Evolutionary conservation across 2,797 vertebrate genomes (phyloP), one percentile per base, ranked within the genome.

Genomic region (Gobionotothen gibberifrons): DNA sequence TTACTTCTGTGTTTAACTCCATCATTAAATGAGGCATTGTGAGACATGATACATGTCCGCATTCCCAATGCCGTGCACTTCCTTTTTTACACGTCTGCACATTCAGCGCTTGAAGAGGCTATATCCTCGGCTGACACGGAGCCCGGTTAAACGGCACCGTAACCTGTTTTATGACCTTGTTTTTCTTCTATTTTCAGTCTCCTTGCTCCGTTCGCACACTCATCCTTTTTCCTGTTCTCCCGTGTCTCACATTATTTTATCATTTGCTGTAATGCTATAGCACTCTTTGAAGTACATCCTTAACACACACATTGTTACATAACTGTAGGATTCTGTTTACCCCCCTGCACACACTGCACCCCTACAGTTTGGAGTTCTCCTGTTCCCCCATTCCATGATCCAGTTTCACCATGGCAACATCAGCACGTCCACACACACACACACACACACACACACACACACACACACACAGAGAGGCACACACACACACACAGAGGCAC

Each of bases 91-190:
- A 57, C n/a, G 51, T 13, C 17, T 70, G 47, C 56, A 59, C 22
- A 40, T 77, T 76, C 66, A 54, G 46, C 21, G 8, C 49, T 61
- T 52, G 42, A 68, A 63, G 66, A 69, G 66, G 32, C 58, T 16
- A 40, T 70, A 82, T 79, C 80, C 61, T 76, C 84, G 79, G 84
- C 72, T 72, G 71, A 77, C 74, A 49, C 76, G 61, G 61, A 57
- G 60, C 15, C 62, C 72, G 72, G 47, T 74, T 74, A 73, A 73
- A 76, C 68, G 66, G 54, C 69, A 40, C 79, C 43, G 47, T 76
- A 82, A 84, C 72, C 78, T 22, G 43, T 79, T 89, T 88, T 85
- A 89, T 80, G 49, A 82, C 76, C 72, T 65, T 76, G 51, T 74
- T 85, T 75, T 84, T 51, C 68, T 82, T 51, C 49, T 46, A 5